These are phyloP conservation scores for Seira musarum DNA, from an alignment of 2,888 invertebrate species.

Conservation along the genomic window DNA sequence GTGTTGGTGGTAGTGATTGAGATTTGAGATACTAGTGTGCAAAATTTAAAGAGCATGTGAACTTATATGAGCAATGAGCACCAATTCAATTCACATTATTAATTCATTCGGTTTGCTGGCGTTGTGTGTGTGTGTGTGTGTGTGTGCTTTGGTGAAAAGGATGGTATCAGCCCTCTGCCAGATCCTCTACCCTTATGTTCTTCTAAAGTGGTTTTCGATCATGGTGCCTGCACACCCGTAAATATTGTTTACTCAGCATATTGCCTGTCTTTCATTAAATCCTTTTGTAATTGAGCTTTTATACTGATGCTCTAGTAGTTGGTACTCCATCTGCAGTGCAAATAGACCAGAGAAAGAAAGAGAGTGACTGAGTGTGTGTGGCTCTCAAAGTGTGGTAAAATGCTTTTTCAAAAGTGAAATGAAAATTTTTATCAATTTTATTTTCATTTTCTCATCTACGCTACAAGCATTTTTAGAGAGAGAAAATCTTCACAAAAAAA, in stretches of 20 bases:
- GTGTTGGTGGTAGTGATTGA: neutral
- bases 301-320: neutral
- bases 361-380: neutral
- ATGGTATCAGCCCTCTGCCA: neutral
- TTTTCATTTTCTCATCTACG: conserved; percentile 18
- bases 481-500: conserved; percentile 17
- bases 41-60: neutral
- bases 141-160: conserved; percentile 1
- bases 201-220: conserved; percentile 3
- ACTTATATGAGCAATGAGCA: neutral
- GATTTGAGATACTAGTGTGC: neutral
- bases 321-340: conserved; percentile 19
- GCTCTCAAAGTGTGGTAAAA: neutral
- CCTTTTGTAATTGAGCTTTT: conserved; percentile 51
- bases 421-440: conserved; percentile 40
- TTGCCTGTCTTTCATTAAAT: conserved; percentile 57
- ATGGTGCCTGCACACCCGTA: conserved; percentile 12
- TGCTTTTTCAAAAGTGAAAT: conserved; percentile 1
- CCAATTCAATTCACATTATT: conserved; percentile 11
- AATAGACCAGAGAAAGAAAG: neutral
- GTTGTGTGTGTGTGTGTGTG: conserved; percentile 8
- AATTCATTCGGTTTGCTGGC: neutral
- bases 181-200: neutral
- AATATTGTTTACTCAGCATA: conserved; percentile 55
- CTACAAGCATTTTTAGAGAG: neutral